Conservation (phyloP, 2,113 vertebrate genomes). For the Vicugna pacos region DNA sequence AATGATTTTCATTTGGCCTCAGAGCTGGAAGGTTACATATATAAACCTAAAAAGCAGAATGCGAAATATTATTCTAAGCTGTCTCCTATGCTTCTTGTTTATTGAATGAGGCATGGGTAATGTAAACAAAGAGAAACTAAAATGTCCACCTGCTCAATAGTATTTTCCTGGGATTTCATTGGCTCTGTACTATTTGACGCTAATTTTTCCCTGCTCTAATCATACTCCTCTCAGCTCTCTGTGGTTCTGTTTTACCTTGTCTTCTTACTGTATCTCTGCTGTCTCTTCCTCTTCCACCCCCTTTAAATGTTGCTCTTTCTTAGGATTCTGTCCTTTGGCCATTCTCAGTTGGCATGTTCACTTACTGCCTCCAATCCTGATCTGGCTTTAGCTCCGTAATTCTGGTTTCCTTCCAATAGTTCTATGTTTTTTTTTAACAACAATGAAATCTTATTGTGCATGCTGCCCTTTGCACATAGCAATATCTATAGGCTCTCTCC, state of each 20-base stretch:
- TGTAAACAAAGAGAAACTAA: slow-evolving; percentile 15
- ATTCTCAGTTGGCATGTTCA: not conserved
- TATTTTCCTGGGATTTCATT: slow-evolving; percentile 46
- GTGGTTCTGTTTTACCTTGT: not conserved
- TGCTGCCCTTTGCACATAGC: not conserved
- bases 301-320: slow-evolving; percentile 45
- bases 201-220: not conserved
- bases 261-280: slow-evolving; percentile 6
- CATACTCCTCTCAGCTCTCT: not conserved
- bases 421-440: slow-evolving; percentile 49
- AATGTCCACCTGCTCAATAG: not conserved
- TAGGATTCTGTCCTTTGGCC: not conserved
- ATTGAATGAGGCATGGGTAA: not conserved
- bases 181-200: not conserved
- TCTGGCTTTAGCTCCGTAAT: slow-evolving; percentile 16
- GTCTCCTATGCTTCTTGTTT: not conserved
- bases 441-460: not conserved
- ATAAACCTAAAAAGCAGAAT: slow-evolving; percentile 29
- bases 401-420: slow-evolving; percentile 22
- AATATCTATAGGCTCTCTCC: not conserved
- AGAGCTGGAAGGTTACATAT: slow-evolving; percentile 25
- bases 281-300: not conserved
- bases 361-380: not conserved
- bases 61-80: not conserved
- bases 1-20: slow-evolving; percentile 53